Evolutionary conservation across 2,888 invertebrate genomes (phyloP).

Genomic region (Nephrotoma appendiculata): DNA sequence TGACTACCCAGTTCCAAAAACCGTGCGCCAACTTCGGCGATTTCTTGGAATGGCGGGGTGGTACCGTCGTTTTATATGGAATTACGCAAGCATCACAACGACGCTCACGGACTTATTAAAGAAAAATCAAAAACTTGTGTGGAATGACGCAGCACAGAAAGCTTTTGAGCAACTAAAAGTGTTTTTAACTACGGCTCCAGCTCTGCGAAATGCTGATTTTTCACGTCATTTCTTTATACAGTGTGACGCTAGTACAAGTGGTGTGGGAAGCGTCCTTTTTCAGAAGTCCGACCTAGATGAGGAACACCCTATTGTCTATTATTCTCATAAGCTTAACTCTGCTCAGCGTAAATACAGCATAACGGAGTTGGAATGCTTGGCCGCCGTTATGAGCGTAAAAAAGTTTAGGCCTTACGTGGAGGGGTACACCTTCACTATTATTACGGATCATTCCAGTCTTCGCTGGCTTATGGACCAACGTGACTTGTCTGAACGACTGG

Average conservation of each 20-base stretch:
- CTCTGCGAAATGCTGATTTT: background rate
- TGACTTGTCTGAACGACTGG: background rate
- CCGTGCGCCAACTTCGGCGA: background rate
- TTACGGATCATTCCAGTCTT: background rate
- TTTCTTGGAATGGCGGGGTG: slow-evolving; percentile 14
- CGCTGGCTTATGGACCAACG: background rate
- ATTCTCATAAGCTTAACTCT: background rate
- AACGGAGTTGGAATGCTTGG: background rate
- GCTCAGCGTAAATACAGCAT: background rate
- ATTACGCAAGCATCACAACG: slow-evolving; percentile 4
- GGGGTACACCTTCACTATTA: background rate
- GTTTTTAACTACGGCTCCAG: background rate
- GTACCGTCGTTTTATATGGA: slow-evolving; percentile 10
- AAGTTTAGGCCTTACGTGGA: background rate
- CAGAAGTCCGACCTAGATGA: background rate
- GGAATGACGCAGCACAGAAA: background rate
- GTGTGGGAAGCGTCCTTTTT: background rate
- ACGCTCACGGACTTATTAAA: slow-evolving; percentile 6
- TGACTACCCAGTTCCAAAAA: slow-evolving; percentile 12
- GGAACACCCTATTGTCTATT: background rate
- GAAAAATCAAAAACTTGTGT: background rate
- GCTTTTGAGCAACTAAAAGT: slow-evolving; percentile 7
- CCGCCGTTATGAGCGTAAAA: background rate
- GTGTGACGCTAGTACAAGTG: background rate
- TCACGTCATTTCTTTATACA: background rate